Conservation (phyloP, 2,113 vertebrate species). For the Excalfactoria chinensis region DNA sequence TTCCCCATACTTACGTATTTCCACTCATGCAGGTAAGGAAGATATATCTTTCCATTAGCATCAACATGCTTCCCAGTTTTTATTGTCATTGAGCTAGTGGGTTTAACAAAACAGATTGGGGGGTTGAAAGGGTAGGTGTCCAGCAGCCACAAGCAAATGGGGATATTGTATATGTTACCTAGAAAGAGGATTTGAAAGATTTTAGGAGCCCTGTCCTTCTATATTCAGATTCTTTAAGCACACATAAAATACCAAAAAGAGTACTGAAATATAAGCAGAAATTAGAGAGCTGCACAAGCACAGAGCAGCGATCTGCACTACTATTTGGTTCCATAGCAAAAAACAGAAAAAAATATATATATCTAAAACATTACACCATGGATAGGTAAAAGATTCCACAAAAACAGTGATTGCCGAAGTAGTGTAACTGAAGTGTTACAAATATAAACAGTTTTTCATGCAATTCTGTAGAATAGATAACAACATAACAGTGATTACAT, state of each 20-base stretch:
- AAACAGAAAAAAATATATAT: not conserved
- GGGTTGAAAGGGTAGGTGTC: slow-evolving; percentile 98
- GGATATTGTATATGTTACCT: slow-evolving; percentile 98
- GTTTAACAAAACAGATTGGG: slow-evolving; percentile 99
- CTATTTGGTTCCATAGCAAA: not conserved
- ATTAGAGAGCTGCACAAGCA: not conserved
- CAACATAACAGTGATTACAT: not conserved
- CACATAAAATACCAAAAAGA: accelerated
- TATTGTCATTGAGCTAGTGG: slow-evolving; percentile 98
- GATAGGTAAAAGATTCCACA: not conserved
- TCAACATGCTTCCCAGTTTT: slow-evolving; percentile 99
- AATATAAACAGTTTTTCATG: not conserved
- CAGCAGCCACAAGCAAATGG: slow-evolving; percentile 95
- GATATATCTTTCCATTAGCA: slow-evolving; percentile 97
- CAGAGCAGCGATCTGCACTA: not conserved
- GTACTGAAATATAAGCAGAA: not conserved
- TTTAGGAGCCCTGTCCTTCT: not conserved
- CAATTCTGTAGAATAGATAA: not conserved
- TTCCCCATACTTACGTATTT: slow-evolving; percentile 88
- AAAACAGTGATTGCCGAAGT: accelerated
- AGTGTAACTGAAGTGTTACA: not conserved
- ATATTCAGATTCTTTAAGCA: not conserved
- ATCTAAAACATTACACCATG: not conserved
- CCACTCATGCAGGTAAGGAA: slow-evolving; percentile 98
- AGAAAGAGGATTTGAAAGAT: slow-evolving; percentile 40